Conservation (phyloP, 2,113 vertebrate genomes). For the Anguilla japonica region DNA sequence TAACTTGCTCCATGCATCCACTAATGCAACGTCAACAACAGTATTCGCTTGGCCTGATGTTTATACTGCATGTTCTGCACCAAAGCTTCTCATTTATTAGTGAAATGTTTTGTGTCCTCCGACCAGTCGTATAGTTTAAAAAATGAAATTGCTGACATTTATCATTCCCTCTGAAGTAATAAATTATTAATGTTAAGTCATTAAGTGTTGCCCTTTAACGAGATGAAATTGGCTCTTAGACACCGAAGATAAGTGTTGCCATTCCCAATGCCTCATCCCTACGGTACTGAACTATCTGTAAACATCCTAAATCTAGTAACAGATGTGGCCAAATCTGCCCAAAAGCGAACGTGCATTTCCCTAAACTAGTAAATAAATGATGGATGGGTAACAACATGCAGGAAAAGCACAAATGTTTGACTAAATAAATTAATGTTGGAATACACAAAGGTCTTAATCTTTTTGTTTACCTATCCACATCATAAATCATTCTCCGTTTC, state of each 20-base stretch:
- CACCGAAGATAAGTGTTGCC: neutral
- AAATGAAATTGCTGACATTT: neutral
- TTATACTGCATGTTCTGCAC: neutral
- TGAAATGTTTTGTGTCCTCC: neutral
- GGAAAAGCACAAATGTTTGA: neutral
- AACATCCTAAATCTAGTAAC: neutral
- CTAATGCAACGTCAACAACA: neutral
- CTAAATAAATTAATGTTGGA: neutral
- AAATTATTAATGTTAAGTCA: constrained; percentile 2
- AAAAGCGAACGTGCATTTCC: neutral
- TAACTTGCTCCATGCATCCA: neutral
- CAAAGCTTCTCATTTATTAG: neutral
- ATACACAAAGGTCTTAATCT: neutral
- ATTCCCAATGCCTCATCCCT: neutral
- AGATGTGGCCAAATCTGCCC: neutral
- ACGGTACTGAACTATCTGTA: neutral
- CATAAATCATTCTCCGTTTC: neutral
- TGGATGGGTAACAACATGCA: neutral
- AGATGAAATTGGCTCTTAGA: constrained; percentile 1
- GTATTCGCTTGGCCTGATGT: neutral
- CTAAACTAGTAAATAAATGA: neutral
- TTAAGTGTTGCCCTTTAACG: neutral
- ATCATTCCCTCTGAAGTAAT: neutral
- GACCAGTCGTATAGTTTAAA: neutral
- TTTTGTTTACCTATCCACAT: neutral